A percentile compares a stretch with the other conserved stretches of the same genome.
Evolutionary conservation across 2,797 vertebrate genomes (phyloP).

Genomic region (Coendou prehensilis): DNA sequence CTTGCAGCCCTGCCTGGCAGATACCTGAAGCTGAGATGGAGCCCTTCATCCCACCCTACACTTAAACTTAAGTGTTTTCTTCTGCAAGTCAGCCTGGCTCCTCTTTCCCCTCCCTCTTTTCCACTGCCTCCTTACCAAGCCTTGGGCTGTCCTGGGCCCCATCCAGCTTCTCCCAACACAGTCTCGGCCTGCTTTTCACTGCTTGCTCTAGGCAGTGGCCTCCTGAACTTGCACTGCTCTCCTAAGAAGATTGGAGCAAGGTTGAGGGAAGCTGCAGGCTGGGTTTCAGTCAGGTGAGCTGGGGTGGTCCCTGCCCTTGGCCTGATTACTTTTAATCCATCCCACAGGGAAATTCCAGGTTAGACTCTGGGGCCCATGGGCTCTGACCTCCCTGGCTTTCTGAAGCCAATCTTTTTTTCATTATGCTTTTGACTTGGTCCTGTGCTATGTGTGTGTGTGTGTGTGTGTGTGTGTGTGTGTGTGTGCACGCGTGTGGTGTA

Average conservation of each 20-base stretch:
- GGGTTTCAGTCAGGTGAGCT: background rate
- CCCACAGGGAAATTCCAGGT: background rate
- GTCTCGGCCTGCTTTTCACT: background rate
- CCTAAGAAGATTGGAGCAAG: background rate
- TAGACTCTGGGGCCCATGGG: background rate
- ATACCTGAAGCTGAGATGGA: background rate
- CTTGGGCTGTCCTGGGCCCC: too few relatives aligned
- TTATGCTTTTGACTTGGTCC: slow-evolving; percentile 58
- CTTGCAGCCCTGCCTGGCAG: background rate
- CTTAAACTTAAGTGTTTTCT: background rate
- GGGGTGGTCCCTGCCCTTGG: background rate
- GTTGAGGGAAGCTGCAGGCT: background rate
- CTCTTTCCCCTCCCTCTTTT: background rate
- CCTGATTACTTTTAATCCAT: background rate
- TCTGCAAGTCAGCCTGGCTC: background rate
- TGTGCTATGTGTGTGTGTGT: background rate
- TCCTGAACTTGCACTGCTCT: background rate
- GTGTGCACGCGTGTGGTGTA: slow-evolving; percentile 12
- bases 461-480: background rate
- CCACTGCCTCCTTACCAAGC: background rate
- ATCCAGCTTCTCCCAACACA: background rate
- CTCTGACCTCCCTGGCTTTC: slow-evolving; percentile 31
- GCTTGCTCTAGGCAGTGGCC: background rate
- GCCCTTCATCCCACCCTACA: background rate
- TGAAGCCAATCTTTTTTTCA: slow-evolving; percentile 73